Evolutionary conservation across 2,888 invertebrate genomes (phyloP).

Genomic region (Vannuccia rotundouncinata): DNA sequence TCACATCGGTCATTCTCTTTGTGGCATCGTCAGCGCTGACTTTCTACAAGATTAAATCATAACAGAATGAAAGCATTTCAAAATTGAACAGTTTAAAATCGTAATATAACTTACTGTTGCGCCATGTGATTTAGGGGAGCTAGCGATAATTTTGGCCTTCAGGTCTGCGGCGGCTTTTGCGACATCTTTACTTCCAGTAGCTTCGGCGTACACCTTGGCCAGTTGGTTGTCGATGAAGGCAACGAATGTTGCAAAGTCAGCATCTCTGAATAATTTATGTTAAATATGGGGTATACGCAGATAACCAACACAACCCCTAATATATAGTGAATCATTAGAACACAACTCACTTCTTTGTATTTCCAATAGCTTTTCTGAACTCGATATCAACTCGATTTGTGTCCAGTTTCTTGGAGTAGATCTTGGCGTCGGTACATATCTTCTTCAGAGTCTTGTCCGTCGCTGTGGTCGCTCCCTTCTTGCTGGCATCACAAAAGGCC

Average conservation of each 20-base stretch:
- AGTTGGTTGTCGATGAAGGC: slow-evolving; percentile 22
- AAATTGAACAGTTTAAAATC: background rate
- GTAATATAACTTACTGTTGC: slow-evolving; percentile 36
- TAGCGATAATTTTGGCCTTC: slow-evolving; percentile 32
- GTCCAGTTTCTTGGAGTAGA: slow-evolving; percentile 33
- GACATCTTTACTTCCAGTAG: slow-evolving; percentile 1
- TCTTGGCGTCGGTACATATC: slow-evolving; percentile 38
- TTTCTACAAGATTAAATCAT: too few species aligned
- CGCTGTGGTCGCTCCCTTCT: slow-evolving; percentile 38
- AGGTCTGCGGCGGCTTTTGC: slow-evolving; percentile 35
- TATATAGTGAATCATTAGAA: background rate
- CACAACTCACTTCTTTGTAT: slow-evolving; percentile 27
- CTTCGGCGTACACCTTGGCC: background rate
- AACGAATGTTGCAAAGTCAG: slow-evolving; percentile 28
- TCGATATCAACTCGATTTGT: slow-evolving; percentile 36
- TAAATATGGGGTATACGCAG: too few species aligned
- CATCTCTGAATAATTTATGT: slow-evolving; percentile 18
- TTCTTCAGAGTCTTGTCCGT: slow-evolving; percentile 40
- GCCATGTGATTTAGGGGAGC: slow-evolving; percentile 30
- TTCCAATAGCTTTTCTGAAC: slow-evolving; percentile 37
- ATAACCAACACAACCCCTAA: too few species aligned
- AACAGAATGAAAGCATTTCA: background rate
- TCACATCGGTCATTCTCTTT: slow-evolving; percentile 46
- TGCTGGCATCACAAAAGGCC: slow-evolving; percentile 38
- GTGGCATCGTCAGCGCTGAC: slow-evolving; percentile 33